A percentile compares a stretch with the other conserved stretches of the same genome.
Conservation (phyloP, 1,140 invertebrate species). For the Anadara kagoshimensis region DNA sequence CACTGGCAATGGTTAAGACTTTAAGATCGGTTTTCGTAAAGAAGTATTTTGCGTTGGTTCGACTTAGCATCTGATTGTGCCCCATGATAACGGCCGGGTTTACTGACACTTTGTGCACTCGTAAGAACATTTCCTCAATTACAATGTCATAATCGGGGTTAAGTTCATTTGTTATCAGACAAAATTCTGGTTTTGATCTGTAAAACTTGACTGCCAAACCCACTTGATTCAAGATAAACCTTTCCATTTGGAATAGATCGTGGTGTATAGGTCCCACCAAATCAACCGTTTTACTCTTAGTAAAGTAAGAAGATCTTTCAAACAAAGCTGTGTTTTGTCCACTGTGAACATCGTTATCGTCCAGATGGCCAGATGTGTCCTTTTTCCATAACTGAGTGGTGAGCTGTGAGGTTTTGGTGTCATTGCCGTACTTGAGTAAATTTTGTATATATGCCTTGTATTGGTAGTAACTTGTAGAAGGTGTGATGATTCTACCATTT, state of each 20-base stretch:
- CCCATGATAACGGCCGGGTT: conserved; percentile 24
- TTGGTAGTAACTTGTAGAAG: conserved; percentile 31
- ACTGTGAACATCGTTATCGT: conserved; percentile 18
- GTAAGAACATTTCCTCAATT: conserved; percentile 32
- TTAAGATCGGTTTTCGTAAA: conserved; percentile 22
- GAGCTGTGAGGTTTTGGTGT: conserved; percentile 29
- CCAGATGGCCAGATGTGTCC: conserved; percentile 4
- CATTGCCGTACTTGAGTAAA: conserved; percentile 30
- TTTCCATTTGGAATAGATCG: conserved; percentile 33
- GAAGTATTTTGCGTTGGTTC: conserved; percentile 31
- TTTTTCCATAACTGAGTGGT: conserved; percentile 10
- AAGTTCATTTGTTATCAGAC: conserved; percentile 19
- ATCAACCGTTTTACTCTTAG: conserved; percentile 25
- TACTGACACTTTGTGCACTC: conserved; percentile 29
- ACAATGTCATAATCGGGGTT: conserved; percentile 12
- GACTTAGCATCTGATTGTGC: conserved; percentile 24
- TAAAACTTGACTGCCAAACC: conserved; percentile 17
- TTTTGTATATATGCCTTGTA: conserved; percentile 40
- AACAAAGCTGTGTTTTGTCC: conserved; percentile 23
- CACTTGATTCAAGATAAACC: conserved; percentile 37
- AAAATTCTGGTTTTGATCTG: conserved; percentile 24
- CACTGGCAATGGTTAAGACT: conserved; percentile 24
- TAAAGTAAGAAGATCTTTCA: conserved; percentile 10
- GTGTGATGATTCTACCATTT: conserved; percentile 16
- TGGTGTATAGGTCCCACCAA: conserved; percentile 24